These are phyloP conservation scores for Illadopsis cleaveri DNA, from an alignment of 2,113 vertebrate genomes.

Conservation along the genomic window DNA sequence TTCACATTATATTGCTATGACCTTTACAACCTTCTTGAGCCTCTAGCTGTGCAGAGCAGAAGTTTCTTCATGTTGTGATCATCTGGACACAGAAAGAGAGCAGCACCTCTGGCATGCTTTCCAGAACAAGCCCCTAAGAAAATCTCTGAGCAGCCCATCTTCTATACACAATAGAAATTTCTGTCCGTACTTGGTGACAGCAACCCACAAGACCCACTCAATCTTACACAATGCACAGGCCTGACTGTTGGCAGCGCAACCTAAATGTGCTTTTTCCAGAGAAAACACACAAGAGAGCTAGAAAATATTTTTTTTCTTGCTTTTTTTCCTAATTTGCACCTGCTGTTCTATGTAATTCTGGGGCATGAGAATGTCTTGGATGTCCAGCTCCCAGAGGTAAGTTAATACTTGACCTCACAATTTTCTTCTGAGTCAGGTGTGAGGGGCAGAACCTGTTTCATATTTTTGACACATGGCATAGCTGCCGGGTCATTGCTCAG, in stretches of 20 bases:
- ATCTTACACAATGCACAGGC: accelerated
- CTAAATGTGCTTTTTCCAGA: neutral
- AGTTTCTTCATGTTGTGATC: neutral
- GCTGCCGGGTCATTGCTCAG: neutral
- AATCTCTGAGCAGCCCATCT: neutral
- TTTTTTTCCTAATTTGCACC: neutral
- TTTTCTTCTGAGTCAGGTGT: neutral
- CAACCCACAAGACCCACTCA: neutral
- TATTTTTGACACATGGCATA: accelerated
- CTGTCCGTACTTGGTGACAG: neutral
- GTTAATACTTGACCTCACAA: neutral
- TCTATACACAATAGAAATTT: neutral
- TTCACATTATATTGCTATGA: neutral
- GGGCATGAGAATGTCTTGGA: neutral
- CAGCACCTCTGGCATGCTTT: neutral
- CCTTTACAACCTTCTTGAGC: neutral
- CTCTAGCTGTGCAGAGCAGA: neutral
- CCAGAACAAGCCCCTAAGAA: neutral
- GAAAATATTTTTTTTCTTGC: neutral
- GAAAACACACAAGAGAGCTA: neutral
- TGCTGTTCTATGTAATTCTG: neutral
- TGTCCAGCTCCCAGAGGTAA: neutral
- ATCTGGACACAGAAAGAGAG: neutral
- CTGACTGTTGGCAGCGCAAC: neutral
- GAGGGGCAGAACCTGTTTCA: neutral